Conservation (phyloP, 2,797 vertebrate genomes). For the Fistularia tabacaria region DNA sequence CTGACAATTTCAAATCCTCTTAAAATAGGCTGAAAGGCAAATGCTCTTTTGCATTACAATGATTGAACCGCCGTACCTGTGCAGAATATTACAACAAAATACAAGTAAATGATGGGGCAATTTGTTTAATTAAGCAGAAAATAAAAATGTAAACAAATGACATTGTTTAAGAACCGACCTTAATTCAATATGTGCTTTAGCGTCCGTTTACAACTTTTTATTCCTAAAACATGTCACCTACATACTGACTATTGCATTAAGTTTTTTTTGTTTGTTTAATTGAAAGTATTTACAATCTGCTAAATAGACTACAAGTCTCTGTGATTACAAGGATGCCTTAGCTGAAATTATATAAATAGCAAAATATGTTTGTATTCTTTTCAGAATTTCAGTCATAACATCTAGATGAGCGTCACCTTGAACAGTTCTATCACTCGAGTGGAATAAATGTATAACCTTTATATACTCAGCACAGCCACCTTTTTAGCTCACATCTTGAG, state of each 20-base stretch:
- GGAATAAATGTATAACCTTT: background rate
- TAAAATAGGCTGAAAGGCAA: conserved; percentile 43
- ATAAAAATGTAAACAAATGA: conserved; percentile 3
- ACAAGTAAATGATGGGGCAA: conserved; percentile 3
- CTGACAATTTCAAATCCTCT: conserved; percentile 54
- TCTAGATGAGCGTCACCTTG: conserved; percentile 1
- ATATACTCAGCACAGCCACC: background rate
- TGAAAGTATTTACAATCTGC: too few species aligned
- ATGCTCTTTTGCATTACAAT: background rate
- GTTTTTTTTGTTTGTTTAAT: too few species aligned
- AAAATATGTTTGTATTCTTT: too few species aligned
- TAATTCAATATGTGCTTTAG: background rate
- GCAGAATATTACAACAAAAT: conserved; percentile 3
- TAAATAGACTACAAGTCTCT: too few species aligned
- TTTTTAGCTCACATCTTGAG: too few species aligned
- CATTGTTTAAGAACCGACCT: background rate
- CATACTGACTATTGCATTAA: background rate
- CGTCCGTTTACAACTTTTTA: background rate
- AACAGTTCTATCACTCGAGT: background rate
- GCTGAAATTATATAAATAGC: too few species aligned
- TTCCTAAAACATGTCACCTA: conserved; percentile 11
- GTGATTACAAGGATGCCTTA: too few species aligned
- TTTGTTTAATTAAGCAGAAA: conserved; percentile 34
- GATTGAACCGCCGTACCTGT: background rate
- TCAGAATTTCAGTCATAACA: too few species aligned